Evolutionary conservation across 2,797 vertebrate genomes (phyloP).

Genomic region (Catharus ustulatus): DNA sequence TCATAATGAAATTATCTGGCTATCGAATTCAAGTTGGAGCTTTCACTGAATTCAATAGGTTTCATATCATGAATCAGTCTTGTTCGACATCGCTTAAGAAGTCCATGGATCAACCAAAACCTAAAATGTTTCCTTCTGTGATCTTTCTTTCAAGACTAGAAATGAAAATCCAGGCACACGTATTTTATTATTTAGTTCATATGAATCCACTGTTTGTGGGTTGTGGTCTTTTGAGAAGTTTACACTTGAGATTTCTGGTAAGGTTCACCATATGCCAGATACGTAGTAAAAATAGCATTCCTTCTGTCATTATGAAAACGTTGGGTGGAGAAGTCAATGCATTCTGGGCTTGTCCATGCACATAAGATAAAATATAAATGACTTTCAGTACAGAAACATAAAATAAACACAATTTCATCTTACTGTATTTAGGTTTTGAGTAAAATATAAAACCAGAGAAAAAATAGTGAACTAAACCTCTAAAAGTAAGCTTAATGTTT

Average conservation of each 20-base stretch:
- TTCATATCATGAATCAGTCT: neutral
- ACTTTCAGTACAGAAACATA: neutral
- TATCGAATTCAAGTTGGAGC: neutral
- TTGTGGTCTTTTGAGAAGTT: neutral
- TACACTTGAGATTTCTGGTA: neutral
- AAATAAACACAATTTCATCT: neutral
- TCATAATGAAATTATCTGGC: neutral
- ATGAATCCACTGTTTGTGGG: neutral
- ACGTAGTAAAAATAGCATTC: neutral
- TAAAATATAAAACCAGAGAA: neutral
- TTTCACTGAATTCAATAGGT: neutral
- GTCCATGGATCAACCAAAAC: fast-evolving
- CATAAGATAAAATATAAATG: neutral
- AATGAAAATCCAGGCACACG: neutral
- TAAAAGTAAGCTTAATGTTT: neutral
- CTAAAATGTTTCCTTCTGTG: neutral
- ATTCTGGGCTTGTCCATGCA: neutral
- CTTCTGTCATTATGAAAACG: neutral
- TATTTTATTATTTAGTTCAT: neutral
- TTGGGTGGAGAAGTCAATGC: neutral
- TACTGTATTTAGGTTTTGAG: neutral
- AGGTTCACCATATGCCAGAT: neutral
- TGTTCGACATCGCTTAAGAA: neutral
- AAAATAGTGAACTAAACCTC: fast-evolving
- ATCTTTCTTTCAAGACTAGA: neutral